These are phyloP conservation scores for Brachionus koreanus DNA, from an alignment of 1,140 invertebrate genomes.

Conservation along the genomic window DNA sequence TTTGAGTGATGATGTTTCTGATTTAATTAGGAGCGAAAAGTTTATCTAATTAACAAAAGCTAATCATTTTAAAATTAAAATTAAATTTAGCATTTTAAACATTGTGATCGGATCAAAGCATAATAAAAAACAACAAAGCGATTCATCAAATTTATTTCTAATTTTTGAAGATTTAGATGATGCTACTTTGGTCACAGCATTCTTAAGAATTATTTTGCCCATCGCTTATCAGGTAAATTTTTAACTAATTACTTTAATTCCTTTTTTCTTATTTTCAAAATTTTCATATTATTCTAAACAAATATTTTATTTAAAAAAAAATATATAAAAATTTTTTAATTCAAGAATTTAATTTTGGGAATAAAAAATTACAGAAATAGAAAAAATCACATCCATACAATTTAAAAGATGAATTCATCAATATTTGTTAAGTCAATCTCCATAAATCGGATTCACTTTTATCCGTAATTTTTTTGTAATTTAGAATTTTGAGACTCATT, in stretches of 20 bases:
- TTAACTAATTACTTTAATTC: not conserved
- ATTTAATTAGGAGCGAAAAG: not conserved
- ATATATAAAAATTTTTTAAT: no score
- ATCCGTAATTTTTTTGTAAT: no score
- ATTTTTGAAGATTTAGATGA: not conserved
- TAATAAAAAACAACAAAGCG: not conserved
- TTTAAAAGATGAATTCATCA: no score
- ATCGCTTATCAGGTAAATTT: constrained; percentile 12
- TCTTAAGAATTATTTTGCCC: constrained; percentile 30
- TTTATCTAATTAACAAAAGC: not conserved
- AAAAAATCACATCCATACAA: no score
- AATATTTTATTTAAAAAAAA: no score
- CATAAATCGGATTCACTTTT: no score
- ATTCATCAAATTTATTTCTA: not conserved
- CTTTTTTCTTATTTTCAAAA: no score
- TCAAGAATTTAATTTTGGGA: no score
- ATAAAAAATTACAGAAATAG: no score
- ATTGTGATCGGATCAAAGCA: not conserved
- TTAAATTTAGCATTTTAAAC: not conserved
- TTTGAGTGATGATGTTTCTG: not conserved
- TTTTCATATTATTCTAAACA: not conserved
- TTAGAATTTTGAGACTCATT: no score
- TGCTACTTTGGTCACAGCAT: not conserved
- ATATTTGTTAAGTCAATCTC: no score
- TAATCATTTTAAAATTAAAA: not conserved